phyloP scores from a whole-genome alignment of 2,888 invertebrate genomes.

The Rapana venosa region DNA sequence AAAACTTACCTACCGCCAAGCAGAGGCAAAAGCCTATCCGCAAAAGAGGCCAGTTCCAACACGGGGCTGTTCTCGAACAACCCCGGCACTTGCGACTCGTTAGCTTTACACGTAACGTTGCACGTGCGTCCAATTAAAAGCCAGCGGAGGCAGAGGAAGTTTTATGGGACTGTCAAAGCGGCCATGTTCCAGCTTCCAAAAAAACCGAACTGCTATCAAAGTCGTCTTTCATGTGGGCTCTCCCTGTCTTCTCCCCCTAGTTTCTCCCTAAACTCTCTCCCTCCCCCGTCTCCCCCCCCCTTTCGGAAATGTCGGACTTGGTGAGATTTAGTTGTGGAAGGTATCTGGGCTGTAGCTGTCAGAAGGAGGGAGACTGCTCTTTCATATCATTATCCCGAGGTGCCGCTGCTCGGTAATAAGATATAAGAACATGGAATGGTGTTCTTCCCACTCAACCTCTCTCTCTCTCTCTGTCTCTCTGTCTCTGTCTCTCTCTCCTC shows the following conservation, averaged over 20 bases:
- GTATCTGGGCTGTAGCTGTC: no score
- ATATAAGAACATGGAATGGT: no score
- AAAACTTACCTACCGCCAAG: no score
- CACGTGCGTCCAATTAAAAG: constrained; percentile 12
- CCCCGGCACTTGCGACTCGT: constrained; percentile 4
- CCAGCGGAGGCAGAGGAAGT: constrained; percentile 1
- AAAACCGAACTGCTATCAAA: no score
- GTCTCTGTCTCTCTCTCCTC: not conserved
- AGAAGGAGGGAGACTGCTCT: no score
- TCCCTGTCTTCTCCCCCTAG: not conserved
- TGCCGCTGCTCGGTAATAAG: no score
- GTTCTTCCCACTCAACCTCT: not conserved
- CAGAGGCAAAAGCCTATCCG: no score
- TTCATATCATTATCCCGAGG: no score
- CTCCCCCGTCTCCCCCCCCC: not conserved
- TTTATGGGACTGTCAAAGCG: constrained; percentile 8
- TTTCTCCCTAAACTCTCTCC: not conserved
- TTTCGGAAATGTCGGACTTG: no score
- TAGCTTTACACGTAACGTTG: constrained; percentile 11
- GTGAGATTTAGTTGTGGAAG: no score
- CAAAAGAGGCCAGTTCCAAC: not conserved
- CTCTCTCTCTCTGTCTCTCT: not conserved
- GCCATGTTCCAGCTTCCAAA: no score
- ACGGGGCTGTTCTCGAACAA: not conserved
- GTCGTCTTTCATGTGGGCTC: not conserved